Evolutionary conservation across 1,140 invertebrate genomes (phyloP).

Genomic region (Drosophila lowei): DNA sequence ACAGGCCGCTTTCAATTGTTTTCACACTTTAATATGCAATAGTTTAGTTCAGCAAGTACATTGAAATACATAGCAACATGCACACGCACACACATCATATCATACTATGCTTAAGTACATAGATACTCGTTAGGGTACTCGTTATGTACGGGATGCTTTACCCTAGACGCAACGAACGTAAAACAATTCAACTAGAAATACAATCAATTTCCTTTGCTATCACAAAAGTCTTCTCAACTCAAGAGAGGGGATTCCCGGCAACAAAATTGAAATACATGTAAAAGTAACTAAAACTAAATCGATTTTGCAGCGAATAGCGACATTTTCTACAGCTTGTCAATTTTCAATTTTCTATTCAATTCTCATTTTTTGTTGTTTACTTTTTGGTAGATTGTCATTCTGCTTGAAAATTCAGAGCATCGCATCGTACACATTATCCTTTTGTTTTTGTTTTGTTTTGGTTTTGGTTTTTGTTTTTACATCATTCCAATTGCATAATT

Average conservation of each 20-base stretch:
- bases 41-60: slow-evolving; percentile 70
- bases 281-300: slow-evolving; percentile 18
- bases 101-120: slow-evolving; percentile 13
- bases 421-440: slow-evolving; percentile 22
- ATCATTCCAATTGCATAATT: slow-evolving; percentile 44
- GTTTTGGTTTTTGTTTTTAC: slow-evolving; percentile 2
- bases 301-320: slow-evolving; percentile 25
- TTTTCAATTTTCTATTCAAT: slow-evolving; percentile 3
- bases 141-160: slow-evolving; percentile 24
- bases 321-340: slow-evolving; percentile 39
- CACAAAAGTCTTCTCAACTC: slow-evolving; percentile 73
- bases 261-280: slow-evolving; percentile 29
- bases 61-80: slow-evolving; percentile 58
- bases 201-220: slow-evolving; percentile 68
- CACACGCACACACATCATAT: slow-evolving; percentile 26
- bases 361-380: slow-evolving; percentile 11
- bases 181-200: slow-evolving; percentile 66
- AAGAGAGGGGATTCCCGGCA: slow-evolving; percentile 34
- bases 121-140: no score
- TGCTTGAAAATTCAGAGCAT: slow-evolving; percentile 59
- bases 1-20: background rate
- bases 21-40: slow-evolving; percentile 67
- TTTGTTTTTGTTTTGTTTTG: slow-evolving; percentile 16
- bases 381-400: slow-evolving; percentile 66
- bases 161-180: slow-evolving; percentile 33